phyloP scores from a whole-genome alignment of 1,140 invertebrate species.

The Sogatella furcifera region DNA sequence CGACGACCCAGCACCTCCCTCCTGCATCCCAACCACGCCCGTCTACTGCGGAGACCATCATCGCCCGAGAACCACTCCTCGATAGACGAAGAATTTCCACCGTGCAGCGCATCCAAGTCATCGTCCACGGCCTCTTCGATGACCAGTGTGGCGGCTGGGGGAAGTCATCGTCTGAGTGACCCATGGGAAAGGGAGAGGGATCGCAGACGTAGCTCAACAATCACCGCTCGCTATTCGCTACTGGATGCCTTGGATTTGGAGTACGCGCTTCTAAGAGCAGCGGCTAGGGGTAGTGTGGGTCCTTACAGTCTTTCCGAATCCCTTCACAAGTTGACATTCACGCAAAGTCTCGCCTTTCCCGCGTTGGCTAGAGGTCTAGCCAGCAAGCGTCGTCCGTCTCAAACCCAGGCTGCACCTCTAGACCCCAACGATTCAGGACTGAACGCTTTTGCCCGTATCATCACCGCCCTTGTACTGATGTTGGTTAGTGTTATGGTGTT shows the following conservation, averaged over 20 bases:
- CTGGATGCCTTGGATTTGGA: constrained; percentile 60
- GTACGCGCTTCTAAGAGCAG: constrained; percentile 52
- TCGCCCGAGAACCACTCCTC: constrained; percentile 38
- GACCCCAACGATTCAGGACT: constrained; percentile 37
- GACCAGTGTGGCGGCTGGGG: constrained; percentile 31
- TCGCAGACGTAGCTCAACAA: constrained; percentile 36
- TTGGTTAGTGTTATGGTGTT: constrained; percentile 61
- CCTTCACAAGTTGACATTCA: constrained; percentile 62
- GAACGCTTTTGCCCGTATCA: constrained; percentile 27
- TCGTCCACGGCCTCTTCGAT: constrained; percentile 46
- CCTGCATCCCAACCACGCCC: constrained; percentile 55
- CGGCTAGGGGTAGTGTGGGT: constrained; percentile 55
- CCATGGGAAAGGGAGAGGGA: constrained; percentile 26
- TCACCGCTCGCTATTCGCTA: constrained; percentile 46
- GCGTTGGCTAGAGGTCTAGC: constrained; percentile 55
- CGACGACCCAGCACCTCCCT: constrained; percentile 44
- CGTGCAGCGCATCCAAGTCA: constrained; percentile 27
- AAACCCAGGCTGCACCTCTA: constrained; percentile 33
- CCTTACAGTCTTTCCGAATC: constrained; percentile 60
- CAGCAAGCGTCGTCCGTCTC: constrained; percentile 44
- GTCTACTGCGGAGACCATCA: constrained; percentile 38
- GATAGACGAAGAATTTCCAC: constrained; percentile 33
- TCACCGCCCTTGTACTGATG: constrained; percentile 56
- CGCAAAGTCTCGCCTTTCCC: constrained; percentile 60
- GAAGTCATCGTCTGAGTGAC: constrained; percentile 32